phyloP scores from a whole-genome alignment of 2,113 vertebrate genomes.

The Neotragus pygmaeus region DNA sequence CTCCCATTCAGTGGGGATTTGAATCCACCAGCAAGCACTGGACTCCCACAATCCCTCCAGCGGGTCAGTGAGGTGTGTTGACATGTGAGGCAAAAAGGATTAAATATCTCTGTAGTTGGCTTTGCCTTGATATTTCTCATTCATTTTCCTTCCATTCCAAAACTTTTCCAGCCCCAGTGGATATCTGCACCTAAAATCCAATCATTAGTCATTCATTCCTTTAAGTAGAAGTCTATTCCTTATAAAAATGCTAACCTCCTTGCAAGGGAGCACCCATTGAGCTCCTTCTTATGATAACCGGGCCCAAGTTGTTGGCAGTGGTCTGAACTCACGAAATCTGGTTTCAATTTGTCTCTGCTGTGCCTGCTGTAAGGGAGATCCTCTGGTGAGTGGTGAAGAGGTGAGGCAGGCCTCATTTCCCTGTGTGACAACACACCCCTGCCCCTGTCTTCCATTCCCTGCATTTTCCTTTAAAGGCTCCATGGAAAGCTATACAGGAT shows the following conservation, averaged over 20 bases:
- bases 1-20: background rate
- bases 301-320: background rate
- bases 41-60: background rate
- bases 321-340: background rate
- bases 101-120: background rate
- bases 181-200: background rate
- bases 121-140: background rate
- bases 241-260: background rate
- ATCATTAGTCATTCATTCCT: background rate
- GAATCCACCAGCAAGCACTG: background rate
- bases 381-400: background rate
- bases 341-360: background rate
- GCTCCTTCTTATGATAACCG: background rate
- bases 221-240: background rate
- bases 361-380: background rate
- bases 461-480: background rate
- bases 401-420: accelerated
- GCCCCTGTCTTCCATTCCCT: accelerated
- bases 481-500: background rate
- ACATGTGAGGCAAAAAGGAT: conserved; percentile 5
- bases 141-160: background rate
- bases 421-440: background rate
- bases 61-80: background rate
- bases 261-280: background rate
- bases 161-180: background rate